A percentile compares a stretch with the other conserved stretches of the same genome.
phyloP scores from a whole-genome alignment of 2,888 invertebrate species.

The Dermolepida albohirtum region DNA sequence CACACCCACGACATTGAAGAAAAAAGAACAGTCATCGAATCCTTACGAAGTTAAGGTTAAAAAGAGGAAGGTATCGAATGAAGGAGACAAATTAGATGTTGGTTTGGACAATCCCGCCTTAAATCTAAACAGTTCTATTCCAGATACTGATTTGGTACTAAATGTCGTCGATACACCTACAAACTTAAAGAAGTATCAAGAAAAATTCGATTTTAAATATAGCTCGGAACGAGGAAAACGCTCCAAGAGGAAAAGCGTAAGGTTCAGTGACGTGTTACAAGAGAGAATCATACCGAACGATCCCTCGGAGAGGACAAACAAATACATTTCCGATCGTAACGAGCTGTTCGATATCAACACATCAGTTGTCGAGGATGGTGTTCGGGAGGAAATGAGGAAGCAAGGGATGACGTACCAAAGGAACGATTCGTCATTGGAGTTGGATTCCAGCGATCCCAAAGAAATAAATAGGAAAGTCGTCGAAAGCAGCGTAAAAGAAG shows the following conservation, averaged over 20 bases:
- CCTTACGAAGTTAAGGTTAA: conserved; percentile 26
- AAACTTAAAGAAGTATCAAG: neutral
- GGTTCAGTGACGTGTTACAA: conserved; percentile 57
- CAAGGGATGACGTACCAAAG: conserved; percentile 22
- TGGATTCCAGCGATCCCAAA: neutral
- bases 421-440: neutral
- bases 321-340: conserved; percentile 34
- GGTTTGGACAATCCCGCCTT: conserved; percentile 42
- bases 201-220: conserved; percentile 1
- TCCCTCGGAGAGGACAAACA: conserved; percentile 41
- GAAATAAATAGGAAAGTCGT: conserved; percentile 20
- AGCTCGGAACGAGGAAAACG: conserved; percentile 21
- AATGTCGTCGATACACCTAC: conserved; percentile 45
- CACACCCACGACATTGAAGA: conserved; percentile 34
- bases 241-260: conserved; percentile 49
- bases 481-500: conserved; percentile 23
- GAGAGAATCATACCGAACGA: conserved; percentile 57
- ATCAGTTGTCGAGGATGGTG: conserved; percentile 45
- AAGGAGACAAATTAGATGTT: no score
- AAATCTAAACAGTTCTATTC: conserved; percentile 10
- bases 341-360: conserved; percentile 50
- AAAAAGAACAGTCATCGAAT: neutral
- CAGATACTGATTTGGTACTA: conserved; percentile 45
- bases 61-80: conserved; percentile 30
- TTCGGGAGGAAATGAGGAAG: conserved; percentile 44